A percentile compares a stretch with the other conserved stretches of the same genome.
Evolutionary conservation across 2,797 vertebrate genomes (phyloP).

Genomic region (Microctenopoma stevenorrisi): DNA sequence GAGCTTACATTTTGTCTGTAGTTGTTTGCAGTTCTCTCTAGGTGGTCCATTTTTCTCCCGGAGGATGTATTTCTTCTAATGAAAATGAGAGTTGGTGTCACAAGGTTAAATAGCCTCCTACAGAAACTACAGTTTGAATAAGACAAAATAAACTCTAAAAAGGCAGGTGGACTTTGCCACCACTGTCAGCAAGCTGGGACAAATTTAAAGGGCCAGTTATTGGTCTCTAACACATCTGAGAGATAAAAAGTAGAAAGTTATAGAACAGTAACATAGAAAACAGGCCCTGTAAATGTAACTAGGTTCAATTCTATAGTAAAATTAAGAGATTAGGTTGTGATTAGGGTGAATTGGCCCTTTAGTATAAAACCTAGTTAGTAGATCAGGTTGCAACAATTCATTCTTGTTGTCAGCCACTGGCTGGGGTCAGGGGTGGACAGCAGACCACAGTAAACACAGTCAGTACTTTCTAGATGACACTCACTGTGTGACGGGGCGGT

Average conservation of each 20-base stretch:
- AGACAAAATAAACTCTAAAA: background rate
- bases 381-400: background rate
- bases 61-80: constrained; percentile 86
- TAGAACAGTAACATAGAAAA: too few species aligned
- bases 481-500: constrained; percentile 79
- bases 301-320: too few species aligned
- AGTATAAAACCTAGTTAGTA: background rate
- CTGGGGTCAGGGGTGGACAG: background rate
- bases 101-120: background rate
- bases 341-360: background rate
- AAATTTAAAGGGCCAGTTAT: constrained; percentile 15
- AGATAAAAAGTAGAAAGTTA: background rate
- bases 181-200: constrained; percentile 6
- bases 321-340: background rate
- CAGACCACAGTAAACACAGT: background rate
- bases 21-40: constrained; percentile 90
- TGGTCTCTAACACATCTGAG: background rate
- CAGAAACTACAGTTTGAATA: background rate
- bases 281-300: too few species aligned
- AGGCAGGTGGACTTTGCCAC: constrained; percentile 47
- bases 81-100: constrained; percentile 46
- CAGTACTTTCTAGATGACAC: constrained; percentile 33
- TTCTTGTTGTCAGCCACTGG: background rate
- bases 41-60: constrained; percentile 87
- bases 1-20: constrained; percentile 89